Base-by-base conservation (phyloP, 2,113 vertebrate genomes). In the Gadus chalcogrammus region DNA sequence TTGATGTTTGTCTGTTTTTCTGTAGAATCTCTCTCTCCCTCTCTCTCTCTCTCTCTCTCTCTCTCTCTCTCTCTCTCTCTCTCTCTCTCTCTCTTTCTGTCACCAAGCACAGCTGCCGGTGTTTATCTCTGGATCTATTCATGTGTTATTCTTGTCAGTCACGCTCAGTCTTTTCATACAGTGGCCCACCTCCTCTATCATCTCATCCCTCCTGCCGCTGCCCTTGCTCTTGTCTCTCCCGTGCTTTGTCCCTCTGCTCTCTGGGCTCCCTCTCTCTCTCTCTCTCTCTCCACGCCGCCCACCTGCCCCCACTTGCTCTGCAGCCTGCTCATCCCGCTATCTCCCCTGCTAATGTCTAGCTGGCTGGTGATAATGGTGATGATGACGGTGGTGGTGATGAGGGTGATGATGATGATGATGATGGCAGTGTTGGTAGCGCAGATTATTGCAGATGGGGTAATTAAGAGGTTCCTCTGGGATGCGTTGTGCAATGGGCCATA, bases 401-500 rank as follows among this genome's bases (percentile, higher is more conserved):
- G 85, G 92, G 92, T 88, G 91, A 91, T 56, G 65, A 9, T 91
- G 91, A 94, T 93, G 91, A 89, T 92, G 92, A 92, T 4, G 20
- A 89, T 84, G 38, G 38, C 28, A 31, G 42, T 48, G 42, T 9
- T 9, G 42, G 42, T 11, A 9, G 42, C 8, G 42, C 42, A 11
- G 92, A 92, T 88, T 91, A 91, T 89, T 89, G 87, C 84, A 84
- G 90, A 90, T 93, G 91, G 89, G 92, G 86, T 91, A 92, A 95
- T 97, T 95, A 58, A 94, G 91, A 82, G 73, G 82, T 71, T 89
- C 91, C 92, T 72, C 55, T 88, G 92, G 92, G 93, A 93, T 88
- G 83, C 78, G 77, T 82, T 76, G 71, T 71, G 88, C 87, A 89
- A 90, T 87, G 84, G 89, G 81, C 75, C 76, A 80, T 56, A 65